A percentile compares a stretch with the other conserved stretches of the same genome.
phyloP scores from a whole-genome alignment of 2,113 vertebrate genomes.

The Ictidomys tridecemlineatus region DNA sequence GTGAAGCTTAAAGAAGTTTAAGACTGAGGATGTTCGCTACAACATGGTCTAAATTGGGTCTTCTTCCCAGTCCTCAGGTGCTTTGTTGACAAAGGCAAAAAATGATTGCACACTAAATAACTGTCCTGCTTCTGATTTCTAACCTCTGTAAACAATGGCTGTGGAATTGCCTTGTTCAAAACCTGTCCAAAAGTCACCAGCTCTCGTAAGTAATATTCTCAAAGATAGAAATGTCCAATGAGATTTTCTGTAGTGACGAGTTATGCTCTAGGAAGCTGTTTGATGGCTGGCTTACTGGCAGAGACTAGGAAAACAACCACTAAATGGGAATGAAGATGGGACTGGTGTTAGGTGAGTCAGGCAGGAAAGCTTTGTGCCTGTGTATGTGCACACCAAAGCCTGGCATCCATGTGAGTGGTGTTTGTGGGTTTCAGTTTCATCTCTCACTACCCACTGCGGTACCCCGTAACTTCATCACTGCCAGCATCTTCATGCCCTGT shows the following conservation, averaged over 20 bases:
- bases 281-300: background rate
- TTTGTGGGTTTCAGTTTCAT: background rate
- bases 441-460: background rate
- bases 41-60: background rate
- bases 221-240: background rate
- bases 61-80: background rate
- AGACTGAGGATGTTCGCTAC: background rate
- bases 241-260: background rate
- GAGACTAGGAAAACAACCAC: background rate
- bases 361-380: accelerated
- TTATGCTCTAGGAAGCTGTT: background rate
- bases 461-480: background rate
- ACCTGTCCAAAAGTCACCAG: background rate
- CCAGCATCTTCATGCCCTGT: background rate
- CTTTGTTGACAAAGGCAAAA: constrained; percentile 54
- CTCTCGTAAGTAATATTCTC: background rate
- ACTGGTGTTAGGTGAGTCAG: accelerated
- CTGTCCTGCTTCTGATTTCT: background rate
- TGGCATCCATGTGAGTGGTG: background rate
- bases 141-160: background rate
- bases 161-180: constrained; percentile 6
- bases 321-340: background rate
- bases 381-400: background rate
- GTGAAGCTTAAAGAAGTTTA: background rate
- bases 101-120: background rate